A percentile compares a stretch with the other conserved stretches of the same genome.
Conservation (phyloP, 2,113 vertebrate genomes). For the Gulo gulo region DNA sequence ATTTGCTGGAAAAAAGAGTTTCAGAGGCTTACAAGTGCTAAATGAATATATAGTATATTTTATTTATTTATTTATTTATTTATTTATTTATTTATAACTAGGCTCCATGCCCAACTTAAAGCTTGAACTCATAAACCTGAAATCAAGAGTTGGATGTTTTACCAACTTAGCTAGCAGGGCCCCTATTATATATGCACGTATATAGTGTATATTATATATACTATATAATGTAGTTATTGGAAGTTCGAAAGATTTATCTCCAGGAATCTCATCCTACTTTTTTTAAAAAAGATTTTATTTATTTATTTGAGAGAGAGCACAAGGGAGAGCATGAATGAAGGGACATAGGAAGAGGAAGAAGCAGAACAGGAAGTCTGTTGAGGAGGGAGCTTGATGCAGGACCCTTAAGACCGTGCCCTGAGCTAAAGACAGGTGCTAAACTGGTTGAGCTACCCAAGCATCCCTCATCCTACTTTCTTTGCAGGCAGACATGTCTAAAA, state of each 20-base stretch:
- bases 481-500: neutral
- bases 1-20: neutral
- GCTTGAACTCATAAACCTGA: neutral
- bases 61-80: neutral
- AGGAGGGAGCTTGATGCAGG: neutral
- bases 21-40: neutral
- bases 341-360: neutral
- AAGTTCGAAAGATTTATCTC: neutral
- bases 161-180: neutral
- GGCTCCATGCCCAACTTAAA: neutral
- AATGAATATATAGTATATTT: neutral
- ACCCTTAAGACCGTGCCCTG: neutral
- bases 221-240: neutral
- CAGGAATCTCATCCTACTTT: neutral
- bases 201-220: neutral
- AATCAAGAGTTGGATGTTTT: neutral
- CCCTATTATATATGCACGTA: neutral
- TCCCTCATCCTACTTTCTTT: neutral
- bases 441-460: accelerated
- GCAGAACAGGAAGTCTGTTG: neutral
- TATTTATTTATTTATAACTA: neutral
- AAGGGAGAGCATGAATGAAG: neutral
- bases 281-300: neutral
- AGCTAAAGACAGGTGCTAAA: neutral
- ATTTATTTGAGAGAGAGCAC: neutral